Percentiles rank a stretch among this genome's conserved stretches.
These are phyloP conservation scores for Ficedula albicollis DNA, from an alignment of 2,797 vertebrate genomes.

Conservation along the genomic window DNA sequence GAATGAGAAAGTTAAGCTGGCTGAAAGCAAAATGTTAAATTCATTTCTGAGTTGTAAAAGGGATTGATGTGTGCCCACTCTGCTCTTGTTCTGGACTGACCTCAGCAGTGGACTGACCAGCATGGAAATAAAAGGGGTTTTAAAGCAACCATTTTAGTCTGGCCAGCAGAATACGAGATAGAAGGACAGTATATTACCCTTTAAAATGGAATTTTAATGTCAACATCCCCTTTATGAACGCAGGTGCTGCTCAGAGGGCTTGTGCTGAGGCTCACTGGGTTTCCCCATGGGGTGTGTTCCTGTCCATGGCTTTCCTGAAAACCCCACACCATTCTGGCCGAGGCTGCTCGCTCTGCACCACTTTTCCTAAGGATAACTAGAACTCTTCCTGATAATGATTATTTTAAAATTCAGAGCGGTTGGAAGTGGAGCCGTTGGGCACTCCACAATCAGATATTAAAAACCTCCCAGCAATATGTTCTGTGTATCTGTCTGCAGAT, in stretches of 20 bases:
- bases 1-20: neutral
- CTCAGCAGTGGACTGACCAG: neutral
- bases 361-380: neutral
- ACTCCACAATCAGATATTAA: neutral
- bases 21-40: constrained; percentile 7
- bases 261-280: too few species aligned
- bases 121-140: neutral
- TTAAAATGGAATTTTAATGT: neutral
- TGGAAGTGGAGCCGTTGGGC: neutral
- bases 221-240: neutral
- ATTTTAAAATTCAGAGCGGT: neutral
- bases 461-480: neutral
- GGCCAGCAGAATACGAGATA: neutral
- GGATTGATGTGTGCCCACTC: neutral
- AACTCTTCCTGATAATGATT: neutral
- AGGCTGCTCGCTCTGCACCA: neutral
- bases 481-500: neutral
- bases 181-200: neutral
- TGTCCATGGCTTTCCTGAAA: neutral
- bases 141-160: neutral
- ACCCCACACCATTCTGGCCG: neutral
- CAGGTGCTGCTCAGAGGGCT: neutral
- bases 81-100: neutral
- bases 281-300: neutral
- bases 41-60: neutral